Conservation (phyloP, 1,140 invertebrate genomes). For the Ladona fulva region DNA sequence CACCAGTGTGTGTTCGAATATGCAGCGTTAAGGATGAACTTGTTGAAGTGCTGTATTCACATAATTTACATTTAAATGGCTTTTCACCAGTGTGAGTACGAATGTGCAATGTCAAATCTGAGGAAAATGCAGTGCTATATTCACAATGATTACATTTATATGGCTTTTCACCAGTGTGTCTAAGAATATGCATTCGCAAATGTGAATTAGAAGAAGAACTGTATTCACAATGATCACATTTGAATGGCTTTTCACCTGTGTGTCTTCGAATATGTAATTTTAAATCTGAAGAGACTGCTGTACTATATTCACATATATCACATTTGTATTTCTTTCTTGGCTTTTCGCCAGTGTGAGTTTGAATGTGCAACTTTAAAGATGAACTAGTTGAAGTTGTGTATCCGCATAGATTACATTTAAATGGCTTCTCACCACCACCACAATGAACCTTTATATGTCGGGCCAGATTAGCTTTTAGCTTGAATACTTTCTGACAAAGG, state of each 20-base stretch:
- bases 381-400: slow-evolving; percentile 30
- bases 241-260: slow-evolving; percentile 75
- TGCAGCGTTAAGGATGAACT: slow-evolving; percentile 86
- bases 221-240: slow-evolving; percentile 69
- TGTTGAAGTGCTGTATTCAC: slow-evolving; percentile 78
- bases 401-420: slow-evolving; percentile 79
- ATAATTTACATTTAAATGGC: slow-evolving; percentile 43
- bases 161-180: slow-evolving; percentile 89
- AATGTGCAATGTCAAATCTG: slow-evolving; percentile 26
- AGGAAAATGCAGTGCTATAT: too few species aligned
- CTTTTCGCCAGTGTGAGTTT: slow-evolving; percentile 77
- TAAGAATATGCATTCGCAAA: slow-evolving; percentile 83
- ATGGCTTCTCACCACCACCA: slow-evolving; percentile 72
- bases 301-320: slow-evolving; percentile 59
- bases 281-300: slow-evolving; percentile 70
- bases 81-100: slow-evolving; percentile 28
- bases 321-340: slow-evolving; percentile 56
- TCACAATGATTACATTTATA: slow-evolving; percentile 40
- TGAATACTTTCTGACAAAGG: too few species aligned
- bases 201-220: slow-evolving; percentile 78
- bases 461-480: too few species aligned
- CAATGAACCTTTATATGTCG: slow-evolving; percentile 62
- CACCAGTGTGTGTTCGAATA: slow-evolving; percentile 86
- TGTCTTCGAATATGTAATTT: slow-evolving; percentile 68
- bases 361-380: slow-evolving; percentile 66